Base-by-base conservation (phyloP, 1,140 invertebrate species). In the Aphelenchoides fujianensis region DNA sequence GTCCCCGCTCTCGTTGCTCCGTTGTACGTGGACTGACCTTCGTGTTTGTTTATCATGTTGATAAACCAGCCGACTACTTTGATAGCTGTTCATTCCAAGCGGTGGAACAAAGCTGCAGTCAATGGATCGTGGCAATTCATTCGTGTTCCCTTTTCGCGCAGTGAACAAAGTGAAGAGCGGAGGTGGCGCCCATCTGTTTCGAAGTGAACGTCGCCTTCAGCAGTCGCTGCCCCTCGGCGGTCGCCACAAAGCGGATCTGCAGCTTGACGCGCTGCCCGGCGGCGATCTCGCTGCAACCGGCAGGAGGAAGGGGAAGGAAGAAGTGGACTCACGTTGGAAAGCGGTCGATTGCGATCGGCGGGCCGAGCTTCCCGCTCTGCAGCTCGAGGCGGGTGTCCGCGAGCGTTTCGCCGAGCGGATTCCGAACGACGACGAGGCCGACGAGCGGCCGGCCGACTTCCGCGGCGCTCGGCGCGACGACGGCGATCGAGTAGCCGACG, bases 401-500 rank as follows among this genome's bases (percentile, higher is more conserved):
- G 12, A 59, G 23, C 28, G 55, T 59, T 59, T 59, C 55, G 34
- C 5, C 5, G 27, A 59, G 23, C 34, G 55, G 55, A 59, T 59
- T 59, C 34, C 55, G 5, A 32, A 59, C 5, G 34, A 19, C 55
- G 55, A 59, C 23, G 5, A 59, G 5, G 7, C 55, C 55, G 34
- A 59, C 55, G 5, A 23, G 5, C 55, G 55, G 5, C 55, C 34
- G 5, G 5, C 34, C 19, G 5, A 59, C 34, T 59, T 59, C 5
- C 5, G 5, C 23, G 12, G 19, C 34, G 28, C 27, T 19, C 55
- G 55, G 55, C 34, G 55, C 55, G 34, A 59, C 34, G 28, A 59
- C 34, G 28, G 55, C 55, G 34, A 59, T 19, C 23, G 55, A 27
- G 12, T 27, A 59, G 7, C 55, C 55, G 5, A 19, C 55, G 5